These are phyloP conservation scores for Anoplophora glabripennis DNA, from an alignment of 1,140 invertebrate genomes.

Conservation along the genomic window DNA sequence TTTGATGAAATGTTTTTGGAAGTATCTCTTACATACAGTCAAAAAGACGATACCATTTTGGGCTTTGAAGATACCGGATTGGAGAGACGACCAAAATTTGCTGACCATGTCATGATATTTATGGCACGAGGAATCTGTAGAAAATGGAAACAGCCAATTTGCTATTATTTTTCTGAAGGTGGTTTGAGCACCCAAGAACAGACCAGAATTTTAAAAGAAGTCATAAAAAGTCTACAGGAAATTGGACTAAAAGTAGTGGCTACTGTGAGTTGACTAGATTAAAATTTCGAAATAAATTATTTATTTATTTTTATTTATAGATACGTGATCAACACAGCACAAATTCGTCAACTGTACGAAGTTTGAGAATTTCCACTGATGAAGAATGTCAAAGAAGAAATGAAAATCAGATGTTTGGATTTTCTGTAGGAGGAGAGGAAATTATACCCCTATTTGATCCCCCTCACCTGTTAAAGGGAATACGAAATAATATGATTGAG, in stretches of 20 bases:
- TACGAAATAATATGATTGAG: conserved; percentile 7
- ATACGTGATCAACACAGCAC: too few relatives aligned
- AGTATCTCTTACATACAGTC: background rate
- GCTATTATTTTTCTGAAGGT: background rate
- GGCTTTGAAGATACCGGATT: background rate
- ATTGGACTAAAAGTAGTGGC: background rate
- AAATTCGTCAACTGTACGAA: too few relatives aligned
- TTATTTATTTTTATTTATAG: too few relatives aligned
- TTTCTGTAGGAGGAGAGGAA: background rate
- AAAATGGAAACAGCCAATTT: conserved; percentile 10
- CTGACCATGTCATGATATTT: conserved; percentile 11
- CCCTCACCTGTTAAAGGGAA: conserved; percentile 9
- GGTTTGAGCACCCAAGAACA: background rate
- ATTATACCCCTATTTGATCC: conserved; percentile 7
- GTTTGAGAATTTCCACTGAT: too few relatives aligned
- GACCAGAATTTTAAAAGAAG: background rate
- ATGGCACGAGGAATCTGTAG: conserved; percentile 1
- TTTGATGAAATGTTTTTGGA: conserved; percentile 11
- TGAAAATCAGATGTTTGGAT: background rate
- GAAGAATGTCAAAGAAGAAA: too few relatives aligned
- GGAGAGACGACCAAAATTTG: background rate
- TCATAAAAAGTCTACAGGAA: background rate
- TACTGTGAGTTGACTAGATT: too few relatives aligned
- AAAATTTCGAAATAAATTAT: too few relatives aligned
- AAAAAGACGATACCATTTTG: background rate